Conservation (phyloP, 2,113 vertebrate species). For the Gopherus evgoodei region DNA sequence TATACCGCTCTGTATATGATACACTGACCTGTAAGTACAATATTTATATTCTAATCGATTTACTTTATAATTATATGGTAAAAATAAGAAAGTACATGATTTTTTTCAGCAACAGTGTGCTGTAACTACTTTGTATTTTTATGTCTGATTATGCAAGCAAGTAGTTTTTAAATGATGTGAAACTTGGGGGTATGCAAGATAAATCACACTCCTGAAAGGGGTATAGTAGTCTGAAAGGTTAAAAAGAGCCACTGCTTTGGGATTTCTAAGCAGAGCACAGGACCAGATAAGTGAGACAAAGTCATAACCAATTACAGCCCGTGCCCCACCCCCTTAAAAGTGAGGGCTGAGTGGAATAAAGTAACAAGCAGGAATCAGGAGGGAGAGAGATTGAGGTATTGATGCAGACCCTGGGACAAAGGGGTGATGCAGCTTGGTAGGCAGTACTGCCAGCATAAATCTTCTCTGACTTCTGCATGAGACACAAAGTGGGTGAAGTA, state of each 20-base stretch:
- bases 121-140: too few relatives aligned
- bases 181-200: too few relatives aligned
- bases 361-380: neutral
- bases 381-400: neutral
- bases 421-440: neutral
- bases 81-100: too few relatives aligned
- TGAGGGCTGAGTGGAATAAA: neutral
- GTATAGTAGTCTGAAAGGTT: too few relatives aligned
- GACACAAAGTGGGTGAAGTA: neutral
- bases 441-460: neutral
- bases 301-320: neutral
- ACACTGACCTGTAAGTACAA: too few relatives aligned
- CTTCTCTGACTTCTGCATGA: neutral
- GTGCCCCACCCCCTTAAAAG: neutral
- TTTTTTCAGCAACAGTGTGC: too few relatives aligned
- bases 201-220: too few relatives aligned
- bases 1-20: too few relatives aligned
- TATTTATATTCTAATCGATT: too few relatives aligned
- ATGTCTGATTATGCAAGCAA: too few relatives aligned
- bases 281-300: neutral
- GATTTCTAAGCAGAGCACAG: neutral
- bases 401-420: neutral
- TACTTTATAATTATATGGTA: too few relatives aligned
- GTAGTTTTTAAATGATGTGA: too few relatives aligned
- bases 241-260: neutral